These are phyloP conservation scores for Helobdella robusta DNA, from an alignment of 2,888 invertebrate species.

Conservation along the genomic window DNA sequence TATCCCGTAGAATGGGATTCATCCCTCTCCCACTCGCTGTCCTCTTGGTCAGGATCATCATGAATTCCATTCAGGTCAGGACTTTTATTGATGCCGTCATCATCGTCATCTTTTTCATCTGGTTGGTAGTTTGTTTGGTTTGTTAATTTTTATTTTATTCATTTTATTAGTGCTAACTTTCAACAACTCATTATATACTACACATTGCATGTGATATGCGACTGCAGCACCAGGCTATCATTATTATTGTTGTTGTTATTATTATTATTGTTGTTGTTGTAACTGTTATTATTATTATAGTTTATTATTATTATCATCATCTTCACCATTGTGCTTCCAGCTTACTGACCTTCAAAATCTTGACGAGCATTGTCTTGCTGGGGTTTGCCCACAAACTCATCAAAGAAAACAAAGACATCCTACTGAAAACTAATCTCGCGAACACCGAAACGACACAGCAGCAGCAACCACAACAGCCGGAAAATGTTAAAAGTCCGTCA, in stretches of 20 bases:
- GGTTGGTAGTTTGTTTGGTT: conserved; percentile 39
- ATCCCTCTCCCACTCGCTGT: conserved; percentile 91
- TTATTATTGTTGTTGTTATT: no score
- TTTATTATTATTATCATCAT: no score
- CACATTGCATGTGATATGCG: no score
- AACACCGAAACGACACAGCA: conserved; percentile 1
- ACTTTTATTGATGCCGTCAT: conserved; percentile 64
- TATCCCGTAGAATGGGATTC: conserved; percentile 93
- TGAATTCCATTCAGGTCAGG: conserved; percentile 65
- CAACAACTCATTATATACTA: no score
- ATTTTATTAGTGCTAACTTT: neutral
- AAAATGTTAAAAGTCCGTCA: no score
- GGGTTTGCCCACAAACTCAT: conserved; percentile 84
- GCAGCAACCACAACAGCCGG: no score
- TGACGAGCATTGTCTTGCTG: conserved; percentile 77
- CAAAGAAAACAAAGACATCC: conserved; percentile 50
- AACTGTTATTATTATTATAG: no score
- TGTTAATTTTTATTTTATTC: neutral
- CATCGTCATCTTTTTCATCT: conserved; percentile 66
- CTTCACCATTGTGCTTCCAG: no score
- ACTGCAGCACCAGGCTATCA: no score
- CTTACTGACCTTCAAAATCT: conserved; percentile 53
- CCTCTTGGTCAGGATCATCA: conserved; percentile 76
- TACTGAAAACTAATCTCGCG: neutral
- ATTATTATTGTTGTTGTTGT: neutral